phyloP scores from a whole-genome alignment of 2,888 invertebrate species.

The Xiphydria camelus region DNA sequence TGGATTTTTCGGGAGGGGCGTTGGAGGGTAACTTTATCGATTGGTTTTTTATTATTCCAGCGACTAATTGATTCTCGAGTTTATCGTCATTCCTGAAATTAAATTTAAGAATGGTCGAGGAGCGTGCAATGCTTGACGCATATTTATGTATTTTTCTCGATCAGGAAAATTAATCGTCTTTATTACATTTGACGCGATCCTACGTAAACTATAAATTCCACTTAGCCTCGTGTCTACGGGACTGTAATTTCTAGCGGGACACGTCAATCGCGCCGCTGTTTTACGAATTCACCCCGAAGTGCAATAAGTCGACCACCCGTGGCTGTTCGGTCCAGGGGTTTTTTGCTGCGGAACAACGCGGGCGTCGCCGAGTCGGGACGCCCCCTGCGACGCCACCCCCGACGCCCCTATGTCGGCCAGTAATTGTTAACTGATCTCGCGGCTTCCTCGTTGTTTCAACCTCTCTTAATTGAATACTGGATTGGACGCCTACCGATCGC shows the following conservation, averaged over 20 bases:
- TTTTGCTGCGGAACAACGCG: slow-evolving; percentile 17
- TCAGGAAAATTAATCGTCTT: no score
- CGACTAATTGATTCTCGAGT: no score
- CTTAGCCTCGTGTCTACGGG: slow-evolving; percentile 15
- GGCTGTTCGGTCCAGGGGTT: slow-evolving; percentile 20
- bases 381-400: neutral
- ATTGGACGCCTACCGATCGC: slow-evolving; percentile 30
- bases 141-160: no score
- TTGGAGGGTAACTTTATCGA: no score
- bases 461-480: slow-evolving; percentile 33
- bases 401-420: slow-evolving; percentile 5
- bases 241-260: slow-evolving; percentile 32
- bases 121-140: no score
- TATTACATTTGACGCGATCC: no score
- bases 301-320: slow-evolving; percentile 43
- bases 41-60: no score
- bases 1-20: no score
- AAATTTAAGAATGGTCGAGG: no score
- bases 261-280: neutral
- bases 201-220: no score
- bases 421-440: slow-evolving; percentile 31
- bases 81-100: no score
- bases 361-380: slow-evolving; percentile 2
- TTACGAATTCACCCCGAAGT: slow-evolving; percentile 14
- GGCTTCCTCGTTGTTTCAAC: slow-evolving; percentile 20